A percentile compares a stretch with the other conserved stretches of the same genome.
phyloP scores from a whole-genome alignment of 2,888 invertebrate species.

The Plebejus melissa region DNA sequence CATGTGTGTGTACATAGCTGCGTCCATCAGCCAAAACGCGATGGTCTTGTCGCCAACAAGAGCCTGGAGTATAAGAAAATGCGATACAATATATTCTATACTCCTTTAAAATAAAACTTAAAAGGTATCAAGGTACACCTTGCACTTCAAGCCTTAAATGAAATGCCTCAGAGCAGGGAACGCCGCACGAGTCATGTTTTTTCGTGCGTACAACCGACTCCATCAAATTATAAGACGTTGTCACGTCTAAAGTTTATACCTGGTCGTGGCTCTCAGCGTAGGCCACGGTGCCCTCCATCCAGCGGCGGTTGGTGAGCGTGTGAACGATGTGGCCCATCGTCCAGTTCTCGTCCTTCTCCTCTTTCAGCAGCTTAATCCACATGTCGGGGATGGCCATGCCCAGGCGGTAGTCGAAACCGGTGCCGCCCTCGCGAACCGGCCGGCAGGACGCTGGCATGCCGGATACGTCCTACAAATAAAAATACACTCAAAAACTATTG shows the following conservation, averaged over 20 bases:
- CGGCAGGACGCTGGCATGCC: slow-evolving; percentile 99
- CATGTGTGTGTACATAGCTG: slow-evolving; percentile 99
- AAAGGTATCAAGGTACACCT: too few relatives aligned
- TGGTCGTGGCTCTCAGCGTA: slow-evolving; percentile 99
- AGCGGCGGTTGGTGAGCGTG: slow-evolving; percentile 95
- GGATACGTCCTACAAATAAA: slow-evolving; percentile 88
- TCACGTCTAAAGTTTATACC: slow-evolving; percentile 53
- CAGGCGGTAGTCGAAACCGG: slow-evolving; percentile 98
- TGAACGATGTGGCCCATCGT: slow-evolving; percentile 93
- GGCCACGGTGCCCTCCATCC: slow-evolving; percentile 97
- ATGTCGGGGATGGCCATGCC: slow-evolving; percentile 99
- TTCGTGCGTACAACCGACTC: too few relatives aligned
- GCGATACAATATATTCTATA: background rate
- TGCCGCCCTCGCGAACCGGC: slow-evolving; percentile 94
- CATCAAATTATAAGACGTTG: too few relatives aligned
- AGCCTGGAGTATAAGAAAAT: slow-evolving; percentile 72
- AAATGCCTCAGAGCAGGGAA: too few relatives aligned
- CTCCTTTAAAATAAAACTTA: too few relatives aligned
- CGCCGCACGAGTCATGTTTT: too few relatives aligned
- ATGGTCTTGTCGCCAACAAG: slow-evolving; percentile 99
- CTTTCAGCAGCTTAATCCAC: slow-evolving; percentile 96
- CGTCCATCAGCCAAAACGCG: slow-evolving; percentile 99
- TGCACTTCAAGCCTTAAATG: too few relatives aligned
- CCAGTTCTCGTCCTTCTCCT: slow-evolving; percentile 94
- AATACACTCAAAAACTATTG: too few relatives aligned